Percentiles rank a stretch among this genome's conserved stretches.
Evolutionary conservation across 2,113 vertebrate species (phyloP).

Genomic region (Vicugna pacos): DNA sequence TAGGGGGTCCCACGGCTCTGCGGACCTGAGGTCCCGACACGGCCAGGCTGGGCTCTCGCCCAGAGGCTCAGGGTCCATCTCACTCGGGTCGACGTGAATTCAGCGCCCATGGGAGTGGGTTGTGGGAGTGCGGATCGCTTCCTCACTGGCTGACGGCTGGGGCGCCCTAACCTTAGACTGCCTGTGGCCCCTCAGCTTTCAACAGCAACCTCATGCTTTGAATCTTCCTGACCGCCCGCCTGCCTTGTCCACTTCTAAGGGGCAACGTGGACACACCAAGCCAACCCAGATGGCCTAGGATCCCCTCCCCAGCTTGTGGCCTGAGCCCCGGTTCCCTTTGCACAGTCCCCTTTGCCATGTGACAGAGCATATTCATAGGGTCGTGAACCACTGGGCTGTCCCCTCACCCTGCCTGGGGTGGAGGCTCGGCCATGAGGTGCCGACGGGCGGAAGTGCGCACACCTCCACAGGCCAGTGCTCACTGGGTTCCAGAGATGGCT

Average conservation of each 20-base stretch:
- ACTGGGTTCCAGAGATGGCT: not conserved
- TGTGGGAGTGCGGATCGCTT: not conserved
- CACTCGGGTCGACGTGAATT: not conserved
- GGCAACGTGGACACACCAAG: rapidly evolving
- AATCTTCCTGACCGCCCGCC: not conserved
- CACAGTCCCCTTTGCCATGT: rapidly evolving
- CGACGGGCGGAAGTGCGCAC: no score
- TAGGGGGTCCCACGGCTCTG: not conserved
- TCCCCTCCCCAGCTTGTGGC: no score
- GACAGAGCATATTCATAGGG: no score
- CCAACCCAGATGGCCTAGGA: not conserved
- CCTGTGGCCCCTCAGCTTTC: not conserved
- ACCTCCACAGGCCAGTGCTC: not conserved
- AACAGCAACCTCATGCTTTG: no score
- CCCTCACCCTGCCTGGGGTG: not conserved
- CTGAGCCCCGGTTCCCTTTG: not conserved
- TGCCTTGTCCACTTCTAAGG: not conserved
- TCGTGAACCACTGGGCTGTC: rapidly evolving
- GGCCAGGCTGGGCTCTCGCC: rapidly evolving
- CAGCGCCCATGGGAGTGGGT: no score
- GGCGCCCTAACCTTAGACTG: not conserved
- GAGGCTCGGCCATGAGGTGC: not conserved
- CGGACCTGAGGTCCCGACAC: not conserved
- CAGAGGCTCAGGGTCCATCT: not conserved
- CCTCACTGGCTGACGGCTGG: not conserved